Base-by-base conservation (phyloP, 2,113 vertebrate species). In the Hiodon tergisus region DNA sequence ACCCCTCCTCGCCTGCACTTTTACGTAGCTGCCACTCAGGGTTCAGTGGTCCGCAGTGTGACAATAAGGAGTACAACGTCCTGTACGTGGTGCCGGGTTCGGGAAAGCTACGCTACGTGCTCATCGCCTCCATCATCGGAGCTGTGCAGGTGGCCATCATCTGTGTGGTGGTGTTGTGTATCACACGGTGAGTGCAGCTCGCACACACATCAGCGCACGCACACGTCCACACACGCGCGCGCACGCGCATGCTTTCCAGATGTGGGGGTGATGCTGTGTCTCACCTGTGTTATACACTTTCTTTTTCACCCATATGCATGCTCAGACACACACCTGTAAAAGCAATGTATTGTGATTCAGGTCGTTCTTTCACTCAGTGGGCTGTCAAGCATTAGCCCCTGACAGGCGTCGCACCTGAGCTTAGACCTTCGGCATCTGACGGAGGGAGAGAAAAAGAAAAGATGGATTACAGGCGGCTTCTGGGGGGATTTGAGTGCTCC, bases 101-200 rank as follows among this genome's bases (percentile, higher is more conserved):
- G 1, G 97, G 96, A 52, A 93, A 98, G 76, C 95, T 98, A 85
- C 97, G 96, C 83, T 99, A 99, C 55, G 96, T 99, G 86, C 92
- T 99, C 88, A 99, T 99, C 73, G 97, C 97, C 79, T 97, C 97
- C 77, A 95, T 99, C 90, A 98, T 99, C 74, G 97, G 97, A 85
- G 96, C 96, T 0, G 92, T 99, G 81, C 97, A 99, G 93, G 97
- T 99, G 84, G 96, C 96, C 79, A 95, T 99, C 91, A 99, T 99
- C 91, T 98, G 95, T 66, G 93, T 98, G 86, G 97, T 99, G 88
- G 96, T 99, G 86, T 95, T 99, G 82, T 99, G 97, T 87, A 98
- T 99, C 87, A 98, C 97, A 84, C 95, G 97, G 97, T 98, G 87
- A 89, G 94, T 89, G 78, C 81, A 83, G 48, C 4, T 47, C 66